Evolutionary conservation across 2,888 invertebrate genomes (phyloP).

Genomic region (Sarcophaga carnaria): DNA sequence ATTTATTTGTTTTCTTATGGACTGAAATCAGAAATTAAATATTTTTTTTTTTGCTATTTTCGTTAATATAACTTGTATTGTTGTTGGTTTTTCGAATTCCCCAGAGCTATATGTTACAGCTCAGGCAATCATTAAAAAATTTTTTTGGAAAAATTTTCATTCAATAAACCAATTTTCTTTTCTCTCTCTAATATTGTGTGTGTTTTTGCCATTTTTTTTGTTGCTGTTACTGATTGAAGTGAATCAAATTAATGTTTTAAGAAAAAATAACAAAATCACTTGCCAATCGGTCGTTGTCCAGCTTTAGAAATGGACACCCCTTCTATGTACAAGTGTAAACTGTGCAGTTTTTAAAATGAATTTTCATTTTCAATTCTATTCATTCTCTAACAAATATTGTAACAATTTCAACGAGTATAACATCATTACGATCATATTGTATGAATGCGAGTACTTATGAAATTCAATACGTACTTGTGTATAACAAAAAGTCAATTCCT

Average conservation of each 20-base stretch:
- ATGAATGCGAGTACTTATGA: background rate
- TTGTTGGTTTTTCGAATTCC: background rate
- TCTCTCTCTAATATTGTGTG: background rate
- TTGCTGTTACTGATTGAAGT: background rate
- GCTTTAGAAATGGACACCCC: background rate
- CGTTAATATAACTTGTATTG: too few species aligned
- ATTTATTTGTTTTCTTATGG: constrained; percentile 21
- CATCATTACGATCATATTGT: constrained; percentile 17
- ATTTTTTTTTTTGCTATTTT: constrained; percentile 12
- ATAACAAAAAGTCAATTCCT: too few species aligned
- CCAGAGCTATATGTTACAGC: constrained; percentile 13
- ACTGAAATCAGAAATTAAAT: constrained; percentile 40
- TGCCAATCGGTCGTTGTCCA: background rate
- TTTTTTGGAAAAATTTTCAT: constrained; percentile 41
- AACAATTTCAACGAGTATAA: background rate
- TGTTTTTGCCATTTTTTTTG: background rate
- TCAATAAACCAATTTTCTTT: constrained; percentile 22
- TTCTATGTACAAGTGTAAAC: background rate
- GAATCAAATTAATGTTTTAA: constrained; percentile 49
- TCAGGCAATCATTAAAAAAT: constrained; percentile 34
- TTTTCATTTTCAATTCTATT: background rate
- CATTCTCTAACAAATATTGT: too few species aligned
- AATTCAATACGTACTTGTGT: background rate
- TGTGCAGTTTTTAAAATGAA: background rate
- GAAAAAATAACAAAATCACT: background rate